Base-by-base conservation (phyloP, 2,888 invertebrate genomes). In the Phyto melanocephala region DNA sequence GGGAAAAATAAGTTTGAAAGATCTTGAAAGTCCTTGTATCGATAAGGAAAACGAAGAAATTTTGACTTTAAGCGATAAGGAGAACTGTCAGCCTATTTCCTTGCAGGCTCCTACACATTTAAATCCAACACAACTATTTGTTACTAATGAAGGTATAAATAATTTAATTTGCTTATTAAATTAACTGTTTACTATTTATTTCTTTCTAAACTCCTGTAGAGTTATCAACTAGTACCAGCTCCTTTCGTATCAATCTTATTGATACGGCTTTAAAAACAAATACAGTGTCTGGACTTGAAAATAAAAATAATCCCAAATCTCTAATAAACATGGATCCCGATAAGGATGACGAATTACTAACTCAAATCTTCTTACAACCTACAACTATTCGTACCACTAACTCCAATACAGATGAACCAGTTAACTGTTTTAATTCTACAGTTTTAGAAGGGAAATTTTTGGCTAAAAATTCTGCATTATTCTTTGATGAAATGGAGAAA, bases 41-140 rank as follows among this genome's bases (percentile, higher is more conserved):
- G 82, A 79, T 17, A 71, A 75, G 1, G 82, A 79, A 17, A 54
- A 58, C 37, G 82, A 82, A 62, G 45, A 37, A 1, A 5, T 71
- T 40, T 68, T 85, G 22, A 84, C 80, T 7, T 67, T 84, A 40
- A 86, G 86, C 50, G 85, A 84, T 50, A 86, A 85, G 42, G 85
- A 86, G 37, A 86, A 86, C 63, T 78, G 79, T 56, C 70, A 47
- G 11, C 84, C 83, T 13, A 37, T 42, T 15, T 68, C 13, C 10
- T 20, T 65, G 5, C 80, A 63, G 20, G 28, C 54, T 0, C 33
- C 58, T 17, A 6, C 47, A 28, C 70, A 82, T 67, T 56, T 84
- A 20, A 74, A 79, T 35, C 52, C 67, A 7, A 83, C 84, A 1
- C 85, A 85, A 58, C 33, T 84, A 6, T 80, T 84, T 45, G 65